Conservation (phyloP, 2,888 invertebrate genomes). For the Lasioglossum villosulum region DNA sequence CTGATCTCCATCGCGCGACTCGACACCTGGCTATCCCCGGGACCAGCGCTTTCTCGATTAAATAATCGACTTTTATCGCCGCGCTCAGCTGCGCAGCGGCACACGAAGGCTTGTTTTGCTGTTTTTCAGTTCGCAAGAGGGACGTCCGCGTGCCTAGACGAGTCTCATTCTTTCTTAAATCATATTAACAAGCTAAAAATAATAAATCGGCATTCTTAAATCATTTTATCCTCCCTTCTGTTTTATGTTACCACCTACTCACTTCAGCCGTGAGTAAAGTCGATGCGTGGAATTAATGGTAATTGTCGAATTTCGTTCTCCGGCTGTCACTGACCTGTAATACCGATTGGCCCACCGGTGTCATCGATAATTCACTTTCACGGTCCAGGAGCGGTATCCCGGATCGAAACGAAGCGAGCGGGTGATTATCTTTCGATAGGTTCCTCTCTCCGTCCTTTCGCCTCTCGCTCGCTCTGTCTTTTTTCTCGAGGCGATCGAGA, state of each 20-base stretch:
- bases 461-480: not conserved
- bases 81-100: not conserved
- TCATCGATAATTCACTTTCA: conserved; percentile 25
- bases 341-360: not conserved
- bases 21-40: conserved; percentile 1
- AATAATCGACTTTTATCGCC: not conserved
- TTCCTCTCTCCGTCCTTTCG: not conserved
- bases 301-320: conserved; percentile 19
- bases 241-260: too few species aligned
- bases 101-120: not conserved
- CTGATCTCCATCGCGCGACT: not conserved
- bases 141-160: not conserved
- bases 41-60: not conserved
- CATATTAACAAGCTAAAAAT: too few species aligned
- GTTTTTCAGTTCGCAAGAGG: not conserved
- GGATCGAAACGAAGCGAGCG: not conserved
- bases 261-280: too few species aligned
- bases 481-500: not conserved
- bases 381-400: not conserved
- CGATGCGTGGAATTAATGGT: not conserved
- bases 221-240: too few species aligned
- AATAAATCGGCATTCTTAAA: too few species aligned
- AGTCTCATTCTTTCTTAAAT: too few species aligned
- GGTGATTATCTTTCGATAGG: conserved; percentile 16
- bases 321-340: conserved; percentile 44